phyloP scores from a whole-genome alignment of 2,113 vertebrate species.

The Nothobranchius furzeri region DNA sequence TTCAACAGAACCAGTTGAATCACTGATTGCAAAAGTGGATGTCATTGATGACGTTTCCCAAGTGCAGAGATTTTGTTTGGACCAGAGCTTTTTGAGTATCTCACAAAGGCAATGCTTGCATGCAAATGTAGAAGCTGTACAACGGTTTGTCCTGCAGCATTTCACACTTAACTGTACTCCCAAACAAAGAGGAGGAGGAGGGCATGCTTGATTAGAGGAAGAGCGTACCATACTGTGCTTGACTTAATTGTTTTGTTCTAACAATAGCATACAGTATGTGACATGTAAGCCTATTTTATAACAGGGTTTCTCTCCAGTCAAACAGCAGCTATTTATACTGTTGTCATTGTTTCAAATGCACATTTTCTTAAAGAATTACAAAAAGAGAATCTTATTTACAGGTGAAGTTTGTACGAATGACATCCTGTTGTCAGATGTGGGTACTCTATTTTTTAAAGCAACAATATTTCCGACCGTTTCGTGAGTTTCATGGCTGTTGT shows the following conservation, averaged over 20 bases:
- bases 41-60: slow-evolving; percentile 39
- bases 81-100: slow-evolving; percentile 25
- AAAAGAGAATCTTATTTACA: too few relatives aligned
- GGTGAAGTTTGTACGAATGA: too few relatives aligned
- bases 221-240: slow-evolving; percentile 18
- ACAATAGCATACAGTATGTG: slow-evolving; percentile 25
- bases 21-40: slow-evolving; percentile 50
- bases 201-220: slow-evolving; percentile 41
- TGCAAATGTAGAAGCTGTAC: slow-evolving; percentile 24
- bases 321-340: background rate
- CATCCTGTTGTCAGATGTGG: too few relatives aligned
- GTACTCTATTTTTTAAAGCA: too few relatives aligned
- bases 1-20: slow-evolving; percentile 32
- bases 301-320: slow-evolving; percentile 3
- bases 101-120: slow-evolving; percentile 16
- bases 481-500: too few relatives aligned
- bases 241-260: slow-evolving; percentile 33
- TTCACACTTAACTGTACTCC: slow-evolving; percentile 11
- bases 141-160: slow-evolving; percentile 28
- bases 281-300: slow-evolving; percentile 12
- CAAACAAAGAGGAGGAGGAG: slow-evolving; percentile 24
- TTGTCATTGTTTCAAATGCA: background rate
- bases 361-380: background rate
- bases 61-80: slow-evolving; percentile 27
- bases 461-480: too few relatives aligned